Percentiles rank a stretch among this genome's conserved stretches.
These are phyloP conservation scores for Tapirus terrestris DNA, from an alignment of 2,113 vertebrate genomes.

Conservation along the genomic window DNA sequence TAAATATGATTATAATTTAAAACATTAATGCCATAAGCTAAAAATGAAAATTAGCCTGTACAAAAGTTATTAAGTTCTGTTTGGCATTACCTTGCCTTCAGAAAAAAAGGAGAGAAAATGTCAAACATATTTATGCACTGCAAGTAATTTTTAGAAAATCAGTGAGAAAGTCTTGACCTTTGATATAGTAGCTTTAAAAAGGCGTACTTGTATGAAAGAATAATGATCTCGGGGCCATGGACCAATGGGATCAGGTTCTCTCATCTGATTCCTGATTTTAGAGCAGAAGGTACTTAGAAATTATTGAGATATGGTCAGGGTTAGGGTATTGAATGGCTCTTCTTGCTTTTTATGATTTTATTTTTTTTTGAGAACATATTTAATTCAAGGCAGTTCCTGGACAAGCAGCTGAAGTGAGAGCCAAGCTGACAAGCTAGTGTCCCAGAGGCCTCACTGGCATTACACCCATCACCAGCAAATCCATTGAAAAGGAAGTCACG, in stretches of 20 bases:
- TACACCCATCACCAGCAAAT: constrained; percentile 44
- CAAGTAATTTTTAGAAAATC: constrained; percentile 13
- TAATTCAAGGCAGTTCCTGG: constrained; percentile 33
- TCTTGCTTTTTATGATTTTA: neutral
- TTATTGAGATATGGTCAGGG: neutral
- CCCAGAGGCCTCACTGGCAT: constrained; percentile 25
- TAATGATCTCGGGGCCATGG: neutral
- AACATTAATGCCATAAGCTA: neutral
- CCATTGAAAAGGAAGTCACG: constrained; percentile 58
- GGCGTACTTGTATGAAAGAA: neutral
- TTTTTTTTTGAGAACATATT: neutral
- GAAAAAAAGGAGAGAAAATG: constrained; percentile 31
- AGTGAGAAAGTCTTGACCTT: constrained; percentile 18
- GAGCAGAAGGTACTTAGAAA: neutral
- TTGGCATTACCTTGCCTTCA: neutral
- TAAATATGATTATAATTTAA: neutral
- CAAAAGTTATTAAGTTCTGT: neutral
- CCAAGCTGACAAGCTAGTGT: neutral
- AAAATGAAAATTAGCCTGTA: neutral
- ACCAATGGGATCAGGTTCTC: neutral
- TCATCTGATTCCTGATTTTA: neutral
- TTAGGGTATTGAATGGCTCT: neutral
- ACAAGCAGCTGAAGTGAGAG: constrained; percentile 15
- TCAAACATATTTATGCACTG: neutral
- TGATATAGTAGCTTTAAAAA: constrained; percentile 3